Percentiles rank a stretch among this genome's conserved stretches.
These are phyloP conservation scores for Lasioglossum calceatum DNA, from an alignment of 2,888 invertebrate species.

Conservation along the genomic window DNA sequence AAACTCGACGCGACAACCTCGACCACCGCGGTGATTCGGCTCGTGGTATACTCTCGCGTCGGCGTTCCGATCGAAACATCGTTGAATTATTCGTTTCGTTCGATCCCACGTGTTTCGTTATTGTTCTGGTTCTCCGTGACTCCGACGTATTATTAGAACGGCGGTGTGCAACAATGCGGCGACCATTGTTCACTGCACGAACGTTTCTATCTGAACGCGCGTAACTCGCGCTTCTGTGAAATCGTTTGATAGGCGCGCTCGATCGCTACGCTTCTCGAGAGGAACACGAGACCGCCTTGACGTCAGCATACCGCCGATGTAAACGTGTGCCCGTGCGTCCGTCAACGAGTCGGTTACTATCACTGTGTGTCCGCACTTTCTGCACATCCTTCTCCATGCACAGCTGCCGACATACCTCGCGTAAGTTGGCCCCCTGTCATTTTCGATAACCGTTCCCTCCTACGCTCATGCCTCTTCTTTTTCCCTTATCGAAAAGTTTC, in stretches of 20 bases:
- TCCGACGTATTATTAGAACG: constrained; percentile 62
- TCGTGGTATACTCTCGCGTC: neutral
- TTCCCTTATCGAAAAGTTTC: neutral
- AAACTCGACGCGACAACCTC: neutral
- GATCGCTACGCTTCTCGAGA: constrained; percentile 31
- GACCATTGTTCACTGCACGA: constrained; percentile 58
- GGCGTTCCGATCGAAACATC: constrained; percentile 14
- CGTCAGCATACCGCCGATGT: constrained; percentile 68
- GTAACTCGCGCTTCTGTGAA: constrained; percentile 47
- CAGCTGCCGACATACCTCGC: constrained; percentile 9
- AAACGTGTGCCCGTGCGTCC: constrained; percentile 43
- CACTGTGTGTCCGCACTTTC: constrained; percentile 20
- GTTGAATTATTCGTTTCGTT: constrained; percentile 27
- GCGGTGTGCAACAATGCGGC: constrained; percentile 57
- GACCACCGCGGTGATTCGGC: neutral
- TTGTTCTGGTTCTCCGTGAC: constrained; percentile 28
- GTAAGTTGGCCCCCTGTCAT: constrained; percentile 30
- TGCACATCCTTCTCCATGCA: constrained; percentile 16
- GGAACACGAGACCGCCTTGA: constrained; percentile 60
- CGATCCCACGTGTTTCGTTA: constrained; percentile 65
- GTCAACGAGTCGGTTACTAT: constrained; percentile 36
- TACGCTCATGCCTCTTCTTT: neutral
- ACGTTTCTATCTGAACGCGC: constrained; percentile 32
- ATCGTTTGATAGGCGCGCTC: constrained; percentile 37
- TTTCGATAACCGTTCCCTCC: neutral